phyloP scores from a whole-genome alignment of 2,888 invertebrate species.

The Nomada flava region DNA sequence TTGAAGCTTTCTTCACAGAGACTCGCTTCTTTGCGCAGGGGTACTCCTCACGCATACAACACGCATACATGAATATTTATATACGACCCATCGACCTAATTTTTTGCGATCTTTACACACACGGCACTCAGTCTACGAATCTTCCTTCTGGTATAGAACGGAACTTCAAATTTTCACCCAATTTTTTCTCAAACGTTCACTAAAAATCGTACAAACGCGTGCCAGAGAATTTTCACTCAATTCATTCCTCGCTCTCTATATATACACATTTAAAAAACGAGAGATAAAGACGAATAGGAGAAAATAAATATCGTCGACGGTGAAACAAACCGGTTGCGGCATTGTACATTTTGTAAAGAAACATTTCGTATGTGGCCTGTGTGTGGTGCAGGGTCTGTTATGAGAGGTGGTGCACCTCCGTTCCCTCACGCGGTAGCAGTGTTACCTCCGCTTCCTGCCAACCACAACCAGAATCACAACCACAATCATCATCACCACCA shows the following conservation, averaged over 20 bases:
- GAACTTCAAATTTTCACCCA: too few relatives aligned
- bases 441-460: conserved; percentile 85
- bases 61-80: conserved; percentile 33
- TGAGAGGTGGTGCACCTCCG: conserved; percentile 83
- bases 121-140: conserved; percentile 30
- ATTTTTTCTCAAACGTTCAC: too few relatives aligned
- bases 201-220: too few relatives aligned
- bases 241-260: too few relatives aligned
- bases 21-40: conserved; percentile 62
- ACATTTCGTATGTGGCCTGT: conserved; percentile 75
- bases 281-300: not conserved
- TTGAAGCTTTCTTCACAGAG: conserved; percentile 61
- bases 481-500: conserved; percentile 79
- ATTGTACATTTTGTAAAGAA: conserved; percentile 64
- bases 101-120: conserved; percentile 27
- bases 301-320: not conserved
- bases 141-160: too few relatives aligned
- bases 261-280: not conserved
- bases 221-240: too few relatives aligned
- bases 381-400: conserved; percentile 82
- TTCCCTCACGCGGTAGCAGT: conserved; percentile 87
- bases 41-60: conserved; percentile 42
- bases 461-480: conserved; percentile 80
- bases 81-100: conserved; percentile 26
- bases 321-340: conserved; percentile 1